Percentiles rank a stretch among this genome's conserved stretches.
Conservation (phyloP, 2,888 invertebrate species). For the Parascotia fuliginaria region DNA sequence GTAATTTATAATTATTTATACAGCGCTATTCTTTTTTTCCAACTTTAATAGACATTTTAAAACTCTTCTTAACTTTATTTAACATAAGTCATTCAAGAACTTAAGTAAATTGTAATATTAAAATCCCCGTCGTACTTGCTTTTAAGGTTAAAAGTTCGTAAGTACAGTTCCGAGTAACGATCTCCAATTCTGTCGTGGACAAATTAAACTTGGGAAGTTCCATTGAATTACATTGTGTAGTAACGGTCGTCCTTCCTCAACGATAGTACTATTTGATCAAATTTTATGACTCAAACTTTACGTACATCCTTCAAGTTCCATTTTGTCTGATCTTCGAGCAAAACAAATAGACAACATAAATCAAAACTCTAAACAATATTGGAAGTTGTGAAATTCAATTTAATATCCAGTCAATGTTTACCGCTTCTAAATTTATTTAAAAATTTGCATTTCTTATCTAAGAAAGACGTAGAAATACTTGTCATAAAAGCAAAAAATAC, state of each 20-base stretch:
- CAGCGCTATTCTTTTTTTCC: too few relatives aligned
- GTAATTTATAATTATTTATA: too few relatives aligned
- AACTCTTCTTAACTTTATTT: not conserved
- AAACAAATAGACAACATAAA: conserved; percentile 12
- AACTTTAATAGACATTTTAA: not conserved
- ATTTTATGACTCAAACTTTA: conserved; percentile 23
- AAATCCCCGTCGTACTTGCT: conserved; percentile 9
- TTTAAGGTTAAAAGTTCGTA: conserved; percentile 24
- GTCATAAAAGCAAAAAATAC: conserved; percentile 19
- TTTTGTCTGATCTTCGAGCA: conserved; percentile 1
- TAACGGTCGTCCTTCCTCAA: conserved; percentile 43
- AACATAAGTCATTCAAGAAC: not conserved
- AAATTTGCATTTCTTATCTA: conserved; percentile 9
- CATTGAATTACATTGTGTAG: conserved; percentile 58
- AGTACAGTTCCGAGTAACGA: conserved; percentile 35
- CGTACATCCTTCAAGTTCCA: conserved; percentile 3
- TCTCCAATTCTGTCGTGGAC: conserved; percentile 34
- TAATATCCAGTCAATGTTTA: not conserved
- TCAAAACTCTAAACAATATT: conserved; percentile 6
- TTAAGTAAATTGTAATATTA: conserved; percentile 10
- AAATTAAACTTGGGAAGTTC: conserved; percentile 53
- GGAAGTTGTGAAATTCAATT: conserved; percentile 9
- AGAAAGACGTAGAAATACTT: conserved; percentile 12
- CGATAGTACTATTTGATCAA: conserved; percentile 37
- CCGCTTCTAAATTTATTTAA: conserved; percentile 12